Conservation (phyloP, 1,140 invertebrate genomes). For the Orussus abietinus region DNA sequence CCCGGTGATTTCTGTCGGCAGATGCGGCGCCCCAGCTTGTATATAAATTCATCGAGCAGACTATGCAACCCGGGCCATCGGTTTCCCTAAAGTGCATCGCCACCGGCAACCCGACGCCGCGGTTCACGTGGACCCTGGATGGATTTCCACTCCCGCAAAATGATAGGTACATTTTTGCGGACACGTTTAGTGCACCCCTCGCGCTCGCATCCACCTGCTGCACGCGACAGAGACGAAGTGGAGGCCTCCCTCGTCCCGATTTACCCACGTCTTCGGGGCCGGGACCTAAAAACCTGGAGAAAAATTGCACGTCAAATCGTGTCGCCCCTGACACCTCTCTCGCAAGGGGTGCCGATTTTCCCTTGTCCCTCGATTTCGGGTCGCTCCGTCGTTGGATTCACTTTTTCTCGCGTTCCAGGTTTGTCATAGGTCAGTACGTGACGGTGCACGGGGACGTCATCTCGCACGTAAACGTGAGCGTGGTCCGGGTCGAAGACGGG, state of each 20-base stretch:
- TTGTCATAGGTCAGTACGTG: constrained; percentile 86
- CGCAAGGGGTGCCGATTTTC: constrained; percentile 7
- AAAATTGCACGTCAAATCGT: no score
- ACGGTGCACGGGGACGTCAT: constrained; percentile 89
- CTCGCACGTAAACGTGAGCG: constrained; percentile 90
- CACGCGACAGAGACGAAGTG: no score
- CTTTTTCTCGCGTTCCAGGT: constrained; percentile 56
- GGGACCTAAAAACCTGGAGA: no score
- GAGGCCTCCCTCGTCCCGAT: no score
- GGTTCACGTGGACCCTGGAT: constrained; percentile 84
- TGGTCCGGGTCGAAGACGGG: constrained; percentile 83
- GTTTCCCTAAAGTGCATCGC: constrained; percentile 88
- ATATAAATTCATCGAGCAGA: constrained; percentile 87
- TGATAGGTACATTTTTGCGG: no score
- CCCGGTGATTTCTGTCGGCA: no score
- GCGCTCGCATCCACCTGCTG: no score
- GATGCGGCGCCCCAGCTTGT: constrained; percentile 80
- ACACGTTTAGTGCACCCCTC: no score
- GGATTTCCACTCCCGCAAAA: constrained; percentile 76
- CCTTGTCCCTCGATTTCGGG: not conserved
- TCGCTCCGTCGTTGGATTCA: not conserved
- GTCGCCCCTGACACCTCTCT: no score
- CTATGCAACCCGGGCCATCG: constrained; percentile 80
- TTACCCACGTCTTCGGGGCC: no score
- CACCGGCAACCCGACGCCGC: constrained; percentile 85